phyloP scores from a whole-genome alignment of 2,888 invertebrate genomes.

The Campoplex capitator region DNA sequence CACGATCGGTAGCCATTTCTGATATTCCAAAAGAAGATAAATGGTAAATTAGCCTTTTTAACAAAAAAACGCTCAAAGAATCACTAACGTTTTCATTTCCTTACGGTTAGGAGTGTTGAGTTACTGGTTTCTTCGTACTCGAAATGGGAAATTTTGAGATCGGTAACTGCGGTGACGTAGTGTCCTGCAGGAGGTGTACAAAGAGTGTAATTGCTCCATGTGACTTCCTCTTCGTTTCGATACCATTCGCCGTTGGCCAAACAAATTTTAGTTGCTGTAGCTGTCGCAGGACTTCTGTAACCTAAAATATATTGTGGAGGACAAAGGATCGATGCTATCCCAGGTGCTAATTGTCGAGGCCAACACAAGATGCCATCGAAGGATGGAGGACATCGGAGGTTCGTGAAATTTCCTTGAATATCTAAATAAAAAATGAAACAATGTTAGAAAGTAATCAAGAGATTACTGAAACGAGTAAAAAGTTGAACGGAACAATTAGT shows the following conservation, averaged over 20 bases:
- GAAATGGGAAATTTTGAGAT: constrained; percentile 70
- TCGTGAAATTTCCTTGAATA: constrained; percentile 55
- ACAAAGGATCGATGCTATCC: constrained; percentile 84
- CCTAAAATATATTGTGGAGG: constrained; percentile 77
- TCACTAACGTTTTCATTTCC: constrained; percentile 10
- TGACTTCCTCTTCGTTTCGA: constrained; percentile 78
- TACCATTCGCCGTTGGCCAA: constrained; percentile 85
- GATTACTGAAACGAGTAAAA: background rate
- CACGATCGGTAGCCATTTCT: constrained; percentile 86
- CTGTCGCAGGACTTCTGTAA: constrained; percentile 64
- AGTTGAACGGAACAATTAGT: background rate
- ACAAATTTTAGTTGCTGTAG: constrained; percentile 85
- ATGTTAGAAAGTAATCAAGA: too few relatives aligned
- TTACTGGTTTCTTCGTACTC: constrained; percentile 74
- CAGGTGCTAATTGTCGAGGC: constrained; percentile 84
- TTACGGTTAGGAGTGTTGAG: constrained; percentile 75
- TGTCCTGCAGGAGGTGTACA: constrained; percentile 81
- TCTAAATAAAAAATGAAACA: constrained; percentile 43
- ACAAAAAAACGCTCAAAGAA: background rate
- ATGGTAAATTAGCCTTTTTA: background rate
- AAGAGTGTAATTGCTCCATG: constrained; percentile 86
- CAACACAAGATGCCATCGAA: constrained; percentile 87
- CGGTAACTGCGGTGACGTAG: constrained; percentile 77
- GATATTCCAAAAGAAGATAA: constrained; percentile 16
- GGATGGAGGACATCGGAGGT: constrained; percentile 82